Conservation (phyloP, 2,888 invertebrate species). For the Elysia crispata region DNA sequence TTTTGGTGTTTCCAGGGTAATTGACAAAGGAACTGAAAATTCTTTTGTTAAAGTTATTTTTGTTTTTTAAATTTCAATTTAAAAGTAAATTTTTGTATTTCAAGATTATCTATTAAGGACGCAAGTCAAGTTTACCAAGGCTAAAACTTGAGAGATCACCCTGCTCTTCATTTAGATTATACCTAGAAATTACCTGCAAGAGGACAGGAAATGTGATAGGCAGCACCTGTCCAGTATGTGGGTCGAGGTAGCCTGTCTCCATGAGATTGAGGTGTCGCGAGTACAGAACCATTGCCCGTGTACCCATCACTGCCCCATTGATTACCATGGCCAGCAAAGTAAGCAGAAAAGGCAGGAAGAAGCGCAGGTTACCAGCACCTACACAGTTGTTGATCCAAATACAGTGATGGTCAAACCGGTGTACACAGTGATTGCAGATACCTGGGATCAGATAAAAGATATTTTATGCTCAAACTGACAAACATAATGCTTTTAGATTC, state of each 20-base stretch:
- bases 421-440: constrained; percentile 72
- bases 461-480: no score
- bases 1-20: no score
- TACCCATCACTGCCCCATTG: constrained; percentile 68
- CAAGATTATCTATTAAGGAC: no score
- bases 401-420: constrained; percentile 77
- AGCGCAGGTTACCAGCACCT: constrained; percentile 74
- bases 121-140: no score
- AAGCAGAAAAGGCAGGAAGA: constrained; percentile 72
- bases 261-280: constrained; percentile 62
- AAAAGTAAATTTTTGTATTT: no score
- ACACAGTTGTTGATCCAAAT: constrained; percentile 76
- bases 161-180: no score
- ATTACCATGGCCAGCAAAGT: constrained; percentile 67
- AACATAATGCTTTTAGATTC: no score
- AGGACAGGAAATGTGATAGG: constrained; percentile 67
- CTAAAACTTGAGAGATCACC: no score
- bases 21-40: no score
- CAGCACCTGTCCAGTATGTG: constrained; percentile 59
- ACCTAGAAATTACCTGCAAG: constrained; percentile 69
- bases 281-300: constrained; percentile 62
- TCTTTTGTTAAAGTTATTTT: no score
- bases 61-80: no score
- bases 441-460: constrained; percentile 62
- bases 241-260: constrained; percentile 64